A percentile compares a stretch with the other conserved stretches of the same genome.
Conservation (phyloP, 2,113 vertebrate genomes). For the Gambusia affinis region DNA sequence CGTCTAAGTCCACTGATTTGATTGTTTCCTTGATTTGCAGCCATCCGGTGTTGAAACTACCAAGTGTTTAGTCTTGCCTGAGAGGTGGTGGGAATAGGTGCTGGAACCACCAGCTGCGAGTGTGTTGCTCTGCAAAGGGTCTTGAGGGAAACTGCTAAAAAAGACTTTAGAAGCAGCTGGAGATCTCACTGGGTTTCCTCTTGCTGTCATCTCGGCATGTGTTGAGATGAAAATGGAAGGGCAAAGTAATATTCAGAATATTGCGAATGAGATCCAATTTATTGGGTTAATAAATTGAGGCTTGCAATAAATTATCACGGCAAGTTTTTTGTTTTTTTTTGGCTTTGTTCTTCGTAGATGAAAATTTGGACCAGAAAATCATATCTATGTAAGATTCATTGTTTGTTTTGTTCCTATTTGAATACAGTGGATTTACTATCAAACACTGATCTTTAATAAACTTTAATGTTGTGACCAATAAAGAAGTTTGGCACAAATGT, state of each 20-base stretch:
- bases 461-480: neutral
- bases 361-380: neutral
- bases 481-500: no score
- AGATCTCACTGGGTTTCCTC: constrained; percentile 15
- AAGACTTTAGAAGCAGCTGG: constrained; percentile 23
- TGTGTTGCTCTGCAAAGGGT: constrained; percentile 12
- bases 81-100: neutral
- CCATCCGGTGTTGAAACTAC: constrained; percentile 12
- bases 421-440: neutral
- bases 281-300: constrained; percentile 11
- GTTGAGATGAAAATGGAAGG: constrained; percentile 4
- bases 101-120: neutral
- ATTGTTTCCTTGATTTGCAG: constrained; percentile 7
- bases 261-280: constrained; percentile 1
- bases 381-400: neutral
- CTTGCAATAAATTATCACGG: constrained; percentile 7
- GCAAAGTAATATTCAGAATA: constrained; percentile 5
- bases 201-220: constrained; percentile 21
- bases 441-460: neutral
- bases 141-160: constrained; percentile 29
- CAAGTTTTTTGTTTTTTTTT: neutral
- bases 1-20: neutral
- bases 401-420: neutral
- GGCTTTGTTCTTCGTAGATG: neutral
- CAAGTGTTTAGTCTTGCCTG: constrained; percentile 20